Conservation (phyloP, 2,113 vertebrate genomes). For the Labrus mixtus region DNA sequence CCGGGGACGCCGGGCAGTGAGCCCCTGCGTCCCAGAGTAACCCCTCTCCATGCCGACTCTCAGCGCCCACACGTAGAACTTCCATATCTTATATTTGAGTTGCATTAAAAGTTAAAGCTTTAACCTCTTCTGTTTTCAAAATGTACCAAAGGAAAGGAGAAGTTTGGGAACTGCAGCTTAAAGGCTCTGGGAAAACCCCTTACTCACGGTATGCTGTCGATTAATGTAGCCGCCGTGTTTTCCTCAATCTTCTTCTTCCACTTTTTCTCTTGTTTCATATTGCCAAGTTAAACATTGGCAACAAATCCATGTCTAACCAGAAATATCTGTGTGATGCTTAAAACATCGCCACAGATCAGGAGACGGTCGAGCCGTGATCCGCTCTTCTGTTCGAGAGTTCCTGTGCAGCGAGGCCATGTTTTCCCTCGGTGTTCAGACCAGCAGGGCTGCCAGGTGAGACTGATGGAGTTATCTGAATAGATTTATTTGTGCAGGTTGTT, state of each 20-base stretch:
- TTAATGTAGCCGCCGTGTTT: background rate
- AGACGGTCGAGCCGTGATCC: conserved; percentile 86
- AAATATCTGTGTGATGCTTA: background rate
- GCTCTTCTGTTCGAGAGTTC: conserved; percentile 88
- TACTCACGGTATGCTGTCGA: conserved; percentile 81
- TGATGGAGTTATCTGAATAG: background rate
- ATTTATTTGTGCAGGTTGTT: no score
- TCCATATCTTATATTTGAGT: no score
- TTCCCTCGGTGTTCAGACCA: conserved; percentile 86
- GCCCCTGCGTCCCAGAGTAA: no score
- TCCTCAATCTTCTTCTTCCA: background rate
- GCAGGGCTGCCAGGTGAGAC: conserved; percentile 86
- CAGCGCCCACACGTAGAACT: no score
- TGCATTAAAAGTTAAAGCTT: background rate
- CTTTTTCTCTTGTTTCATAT: background rate
- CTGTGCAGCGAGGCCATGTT: conserved; percentile 88
- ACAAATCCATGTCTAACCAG: background rate
- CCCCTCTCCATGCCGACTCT: no score
- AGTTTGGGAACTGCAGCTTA: conserved; percentile 88
- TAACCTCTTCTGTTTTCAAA: background rate
- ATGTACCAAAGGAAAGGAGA: conserved; percentile 80
- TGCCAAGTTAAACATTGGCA: background rate
- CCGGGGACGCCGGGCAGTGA: no score
- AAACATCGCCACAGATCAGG: conserved; percentile 74
- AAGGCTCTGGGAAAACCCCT: conserved; percentile 89